Conservation (phyloP, 2,888 invertebrate genomes). For the Dinocampus coccinellae region DNA sequence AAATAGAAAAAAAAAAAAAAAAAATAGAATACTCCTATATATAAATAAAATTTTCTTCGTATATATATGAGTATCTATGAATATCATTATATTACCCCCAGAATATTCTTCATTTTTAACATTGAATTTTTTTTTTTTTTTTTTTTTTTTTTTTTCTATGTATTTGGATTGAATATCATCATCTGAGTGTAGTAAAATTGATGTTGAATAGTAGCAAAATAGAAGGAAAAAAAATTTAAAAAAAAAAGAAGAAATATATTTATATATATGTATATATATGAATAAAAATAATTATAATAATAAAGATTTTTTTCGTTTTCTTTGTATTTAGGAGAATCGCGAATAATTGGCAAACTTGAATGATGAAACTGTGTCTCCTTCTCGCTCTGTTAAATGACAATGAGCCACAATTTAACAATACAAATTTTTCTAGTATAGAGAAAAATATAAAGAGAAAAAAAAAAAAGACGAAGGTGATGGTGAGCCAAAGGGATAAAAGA, state of each 20-base stretch:
- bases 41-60: too few species aligned
- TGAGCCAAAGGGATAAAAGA: neutral
- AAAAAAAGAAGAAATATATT: conserved; percentile 19
- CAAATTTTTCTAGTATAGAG: conserved; percentile 25
- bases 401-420: conserved; percentile 46
- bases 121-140: too few species aligned
- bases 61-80: too few species aligned
- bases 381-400: conserved; percentile 41
- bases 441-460: conserved; percentile 29
- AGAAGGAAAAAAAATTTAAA: neutral
- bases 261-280: too few species aligned
- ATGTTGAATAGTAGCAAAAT: conserved; percentile 4
- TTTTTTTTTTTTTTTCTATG: too few species aligned
- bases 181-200: neutral
- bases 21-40: too few species aligned
- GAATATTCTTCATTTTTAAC: too few species aligned
- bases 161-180: conserved; percentile 3
- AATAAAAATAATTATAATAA: too few species aligned
- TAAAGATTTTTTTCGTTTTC: conserved; percentile 28
- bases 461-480: conserved; percentile 2
- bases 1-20: too few species aligned
- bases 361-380: conserved; percentile 19
- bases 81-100: too few species aligned
- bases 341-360: conserved; percentile 46
- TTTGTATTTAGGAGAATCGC: conserved; percentile 37